phyloP scores from a whole-genome alignment of 2,888 invertebrate species.

The Steinernema scapterisci region DNA sequence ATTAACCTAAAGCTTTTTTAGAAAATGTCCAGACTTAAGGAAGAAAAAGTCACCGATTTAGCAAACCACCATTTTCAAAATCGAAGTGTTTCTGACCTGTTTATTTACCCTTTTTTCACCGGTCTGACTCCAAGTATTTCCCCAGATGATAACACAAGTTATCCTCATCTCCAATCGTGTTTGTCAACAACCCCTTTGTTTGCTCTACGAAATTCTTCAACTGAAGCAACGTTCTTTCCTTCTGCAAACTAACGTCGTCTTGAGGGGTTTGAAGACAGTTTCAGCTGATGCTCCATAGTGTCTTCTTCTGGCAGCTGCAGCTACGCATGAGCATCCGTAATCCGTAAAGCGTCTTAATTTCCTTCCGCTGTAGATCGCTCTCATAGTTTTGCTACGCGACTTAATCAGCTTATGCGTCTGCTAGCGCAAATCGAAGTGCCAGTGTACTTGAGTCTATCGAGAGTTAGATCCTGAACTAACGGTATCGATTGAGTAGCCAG shows the following conservation, averaged over 20 bases:
- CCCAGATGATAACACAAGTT: no score
- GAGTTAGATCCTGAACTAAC: background rate
- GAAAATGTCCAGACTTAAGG: no score
- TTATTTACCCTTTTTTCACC: no score
- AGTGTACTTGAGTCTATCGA: no score
- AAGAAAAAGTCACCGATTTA: no score
- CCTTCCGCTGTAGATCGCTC: background rate
- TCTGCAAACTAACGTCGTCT: background rate
- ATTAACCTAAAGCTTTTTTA: no score
- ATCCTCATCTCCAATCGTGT: background rate
- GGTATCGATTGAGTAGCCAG: background rate
- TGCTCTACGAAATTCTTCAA: background rate
- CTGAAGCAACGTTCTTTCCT: background rate
- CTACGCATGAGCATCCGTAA: slow-evolving; percentile 9
- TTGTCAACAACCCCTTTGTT: background rate
- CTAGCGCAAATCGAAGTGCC: background rate
- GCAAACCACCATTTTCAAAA: no score
- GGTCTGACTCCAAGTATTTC: no score
- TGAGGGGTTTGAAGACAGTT: no score
- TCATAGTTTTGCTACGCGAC: background rate
- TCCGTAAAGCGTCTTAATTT: slow-evolving; percentile 17
- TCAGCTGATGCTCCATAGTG: no score
- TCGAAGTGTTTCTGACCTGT: no score
- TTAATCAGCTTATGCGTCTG: slow-evolving; percentile 26
- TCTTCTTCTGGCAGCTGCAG: background rate